phyloP scores from a whole-genome alignment of 2,113 vertebrate genomes.

The Pterocles orientalis region DNA sequence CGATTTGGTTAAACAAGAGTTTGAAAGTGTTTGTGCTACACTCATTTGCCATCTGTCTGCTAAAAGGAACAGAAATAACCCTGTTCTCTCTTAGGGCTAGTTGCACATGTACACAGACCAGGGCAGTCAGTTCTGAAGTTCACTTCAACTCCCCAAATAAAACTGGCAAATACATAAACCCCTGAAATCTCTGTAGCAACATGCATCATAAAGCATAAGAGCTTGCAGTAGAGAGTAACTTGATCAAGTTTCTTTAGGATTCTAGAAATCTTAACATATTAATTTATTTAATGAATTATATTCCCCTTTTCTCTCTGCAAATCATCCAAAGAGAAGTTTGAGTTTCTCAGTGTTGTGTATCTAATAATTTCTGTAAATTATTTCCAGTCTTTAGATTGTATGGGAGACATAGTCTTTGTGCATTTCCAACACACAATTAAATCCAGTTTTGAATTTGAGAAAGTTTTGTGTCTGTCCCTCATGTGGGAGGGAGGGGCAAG shows the following conservation, averaged over 20 bases:
- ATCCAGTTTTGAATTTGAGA: neutral
- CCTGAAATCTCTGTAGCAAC: accelerated
- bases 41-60: neutral
- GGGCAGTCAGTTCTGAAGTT: neutral
- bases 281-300: neutral
- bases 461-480: neutral
- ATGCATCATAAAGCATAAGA: neutral
- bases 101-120: neutral
- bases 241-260: neutral
- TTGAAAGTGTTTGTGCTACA: neutral
- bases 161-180: neutral
- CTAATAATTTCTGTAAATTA: neutral
- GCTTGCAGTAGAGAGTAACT: neutral
- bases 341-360: neutral
- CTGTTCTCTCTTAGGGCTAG: neutral
- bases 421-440: neutral
- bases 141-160: neutral
- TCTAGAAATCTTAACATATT: neutral
- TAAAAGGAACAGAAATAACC: neutral
- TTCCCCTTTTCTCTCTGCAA: neutral
- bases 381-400: neutral
- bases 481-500: neutral
- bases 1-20: neutral
- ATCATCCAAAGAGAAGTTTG: neutral
- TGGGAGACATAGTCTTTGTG: neutral